Evolutionary conservation across 2,797 vertebrate species (phyloP).

Genomic region (Brachyrhaphis roseni): DNA sequence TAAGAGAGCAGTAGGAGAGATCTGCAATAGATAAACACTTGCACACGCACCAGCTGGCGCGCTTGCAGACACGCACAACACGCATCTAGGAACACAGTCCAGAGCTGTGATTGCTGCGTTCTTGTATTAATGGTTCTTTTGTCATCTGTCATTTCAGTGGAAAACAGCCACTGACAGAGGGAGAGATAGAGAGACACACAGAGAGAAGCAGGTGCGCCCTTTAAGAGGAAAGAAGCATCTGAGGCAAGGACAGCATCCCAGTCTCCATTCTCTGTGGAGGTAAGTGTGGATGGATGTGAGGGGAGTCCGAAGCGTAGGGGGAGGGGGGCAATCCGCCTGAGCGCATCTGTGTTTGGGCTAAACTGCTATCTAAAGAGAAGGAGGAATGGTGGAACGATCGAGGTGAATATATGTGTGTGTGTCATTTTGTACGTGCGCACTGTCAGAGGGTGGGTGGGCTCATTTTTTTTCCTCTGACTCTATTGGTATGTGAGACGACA

Average conservation of each 20-base stretch:
- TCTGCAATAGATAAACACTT: conserved; percentile 85
- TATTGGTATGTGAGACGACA: conserved; percentile 72
- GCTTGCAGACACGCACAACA: conserved; percentile 21
- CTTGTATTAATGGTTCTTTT: conserved; percentile 30
- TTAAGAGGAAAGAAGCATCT: conserved; percentile 69
- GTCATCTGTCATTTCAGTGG: conserved; percentile 54
- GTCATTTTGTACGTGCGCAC: not conserved
- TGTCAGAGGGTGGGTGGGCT: conserved; percentile 24
- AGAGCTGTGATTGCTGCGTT: conserved; percentile 28
- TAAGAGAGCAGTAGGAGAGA: conserved; percentile 79
- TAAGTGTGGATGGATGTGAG: conserved; percentile 69
- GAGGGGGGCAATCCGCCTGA: conserved; percentile 52
- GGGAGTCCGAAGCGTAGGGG: conserved; percentile 44
- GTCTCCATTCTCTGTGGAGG: conserved; percentile 79
- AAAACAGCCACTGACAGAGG: conserved; percentile 45
- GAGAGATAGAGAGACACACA: conserved; percentile 27
- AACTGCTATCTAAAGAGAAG: conserved; percentile 50
- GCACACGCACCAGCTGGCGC: conserved; percentile 43
- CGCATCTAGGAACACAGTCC: conserved; percentile 22
- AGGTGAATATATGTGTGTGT: conserved; percentile 15
- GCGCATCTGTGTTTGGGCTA: conserved; percentile 66
- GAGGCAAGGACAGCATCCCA: conserved; percentile 75
- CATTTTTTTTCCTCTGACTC: conserved; percentile 36
- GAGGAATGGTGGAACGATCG: conserved; percentile 40
- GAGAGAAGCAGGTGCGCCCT: conserved; percentile 69